Base-by-base conservation (phyloP, 1,140 invertebrate genomes). In the Drosophila seguyi region DNA sequence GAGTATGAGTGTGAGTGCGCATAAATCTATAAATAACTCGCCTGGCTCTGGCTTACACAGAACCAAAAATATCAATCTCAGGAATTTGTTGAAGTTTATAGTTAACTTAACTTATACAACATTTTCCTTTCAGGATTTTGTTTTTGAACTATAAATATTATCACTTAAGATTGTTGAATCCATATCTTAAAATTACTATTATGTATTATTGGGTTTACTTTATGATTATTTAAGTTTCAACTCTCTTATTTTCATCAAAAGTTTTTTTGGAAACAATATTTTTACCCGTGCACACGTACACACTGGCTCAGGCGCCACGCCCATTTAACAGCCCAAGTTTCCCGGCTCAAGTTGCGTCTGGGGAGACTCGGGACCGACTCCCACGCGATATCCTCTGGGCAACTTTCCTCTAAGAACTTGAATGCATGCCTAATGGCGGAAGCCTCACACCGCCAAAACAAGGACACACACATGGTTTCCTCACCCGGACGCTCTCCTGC, bases 11-110 rank as follows among this genome's bases (percentile, higher is more conserved):
- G 53, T 69, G 50, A 42, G 50, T 58, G 59, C 14, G 72, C 77
- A 72, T 73, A 79, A 79, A 83, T 87, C 79, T 88, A 88, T 76
- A 88, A 88, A 87, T 83, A 87, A 56, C 75, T 75, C 34, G 39
- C n/a, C 41, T 47, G 29, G 29, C 38, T 62, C 2, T 22, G 14
- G 10, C 11, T 14, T 41, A 39, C 52, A 57, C 68, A n/a, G 20
- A 57, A 13, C 20, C 6, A 22, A 34, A 45, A 25, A 25, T 42
- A 4, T 11, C 0, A 42, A 41, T n/a, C 3, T n/a, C 6, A 2
- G 1, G 10, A 10, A 42, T 7, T 39, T 39, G 14, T 16, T 16
- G 38, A 3, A 1, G 5, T n/a, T 18, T 18, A 18, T 41, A 41
- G n/a, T 41, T 4, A n/a, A 10, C 8, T 3, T n/a, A n/a, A 41